These are phyloP conservation scores for Tipula confusa DNA, from an alignment of 2,888 invertebrate genomes.

Conservation along the genomic window DNA sequence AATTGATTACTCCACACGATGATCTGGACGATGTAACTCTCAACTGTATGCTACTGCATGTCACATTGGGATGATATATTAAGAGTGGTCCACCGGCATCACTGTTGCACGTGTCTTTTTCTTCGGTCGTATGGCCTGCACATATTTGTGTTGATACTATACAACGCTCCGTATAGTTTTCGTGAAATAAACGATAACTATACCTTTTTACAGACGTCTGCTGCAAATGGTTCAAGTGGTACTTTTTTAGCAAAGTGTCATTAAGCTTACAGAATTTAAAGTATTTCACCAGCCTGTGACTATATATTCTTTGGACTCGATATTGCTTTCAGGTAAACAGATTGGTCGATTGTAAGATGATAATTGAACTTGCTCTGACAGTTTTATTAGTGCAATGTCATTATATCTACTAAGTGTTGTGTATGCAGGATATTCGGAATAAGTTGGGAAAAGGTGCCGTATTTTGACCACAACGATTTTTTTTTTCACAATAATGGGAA, in stretches of 20 bases:
- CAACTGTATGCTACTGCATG: constrained; percentile 42
- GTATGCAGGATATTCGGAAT: neutral
- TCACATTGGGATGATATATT: too few species aligned
- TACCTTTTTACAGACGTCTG: constrained; percentile 26
- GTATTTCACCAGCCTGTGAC: constrained; percentile 53
- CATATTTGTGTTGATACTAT: constrained; percentile 14
- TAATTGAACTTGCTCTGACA: neutral
- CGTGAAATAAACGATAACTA: neutral
- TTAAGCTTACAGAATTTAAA: constrained; percentile 37
- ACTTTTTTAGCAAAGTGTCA: neutral
- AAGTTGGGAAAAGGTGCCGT: constrained; percentile 37
- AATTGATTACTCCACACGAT: constrained; percentile 44
- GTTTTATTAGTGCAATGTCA: neutral
- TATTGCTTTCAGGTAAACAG: constrained; percentile 42
- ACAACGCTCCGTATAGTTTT: constrained; percentile 30
- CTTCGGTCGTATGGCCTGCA: too few species aligned
- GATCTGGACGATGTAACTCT: constrained; percentile 50
- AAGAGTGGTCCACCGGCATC: too few species aligned
- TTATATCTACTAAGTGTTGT: neutral
- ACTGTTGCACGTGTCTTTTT: too few species aligned
- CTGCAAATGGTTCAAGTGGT: neutral
- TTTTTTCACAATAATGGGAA: neutral
- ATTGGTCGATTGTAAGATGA: constrained; percentile 46
- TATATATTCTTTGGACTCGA: constrained; percentile 41
- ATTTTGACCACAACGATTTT: constrained; percentile 34